Evolutionary conservation across 2,888 invertebrate genomes (phyloP).

Genomic region (Cosmia trapezina): DNA sequence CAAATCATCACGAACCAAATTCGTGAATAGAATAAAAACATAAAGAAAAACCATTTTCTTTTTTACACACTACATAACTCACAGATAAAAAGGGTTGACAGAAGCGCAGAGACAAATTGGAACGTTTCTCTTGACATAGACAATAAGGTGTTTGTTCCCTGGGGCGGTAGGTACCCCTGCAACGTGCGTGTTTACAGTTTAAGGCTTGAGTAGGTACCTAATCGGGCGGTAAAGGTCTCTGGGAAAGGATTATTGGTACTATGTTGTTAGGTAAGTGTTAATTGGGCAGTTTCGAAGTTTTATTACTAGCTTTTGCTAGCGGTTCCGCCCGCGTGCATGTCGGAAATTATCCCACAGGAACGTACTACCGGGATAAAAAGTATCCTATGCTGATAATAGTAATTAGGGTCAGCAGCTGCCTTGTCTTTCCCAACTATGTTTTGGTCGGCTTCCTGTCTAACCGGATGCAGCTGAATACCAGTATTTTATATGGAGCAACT

Average conservation of each 20-base stretch:
- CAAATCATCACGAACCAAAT: conserved; percentile 9
- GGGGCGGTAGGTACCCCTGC: conserved; percentile 51
- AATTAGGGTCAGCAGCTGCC: too few relatives aligned
- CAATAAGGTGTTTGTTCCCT: conserved; percentile 75
- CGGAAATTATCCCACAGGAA: too few relatives aligned
- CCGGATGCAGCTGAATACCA: too few relatives aligned
- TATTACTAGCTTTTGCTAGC: not conserved
- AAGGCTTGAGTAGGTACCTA: conserved; percentile 76
- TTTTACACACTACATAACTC: conserved; percentile 67
- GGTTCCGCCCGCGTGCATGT: too few relatives aligned
- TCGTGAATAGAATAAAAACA: conserved; percentile 50
- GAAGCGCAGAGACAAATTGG: conserved; percentile 80
- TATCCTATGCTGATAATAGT: too few relatives aligned
- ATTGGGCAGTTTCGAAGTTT: conserved; percentile 20
- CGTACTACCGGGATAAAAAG: too few relatives aligned
- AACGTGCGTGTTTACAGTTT: conserved; percentile 68
- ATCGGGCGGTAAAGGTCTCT: conserved; percentile 65
- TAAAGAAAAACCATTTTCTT: conserved; percentile 37
- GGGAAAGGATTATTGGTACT: conserved; percentile 49
- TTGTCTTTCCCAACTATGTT: too few relatives aligned
- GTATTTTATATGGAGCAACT: too few relatives aligned
- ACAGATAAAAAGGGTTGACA: conserved; percentile 78
- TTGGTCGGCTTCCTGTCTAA: too few relatives aligned
- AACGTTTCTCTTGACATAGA: conserved; percentile 76
- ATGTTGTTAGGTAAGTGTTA: conserved; percentile 33